Conservation (phyloP, 2,797 vertebrate genomes). For the Threskiornis aethiopicus region DNA sequence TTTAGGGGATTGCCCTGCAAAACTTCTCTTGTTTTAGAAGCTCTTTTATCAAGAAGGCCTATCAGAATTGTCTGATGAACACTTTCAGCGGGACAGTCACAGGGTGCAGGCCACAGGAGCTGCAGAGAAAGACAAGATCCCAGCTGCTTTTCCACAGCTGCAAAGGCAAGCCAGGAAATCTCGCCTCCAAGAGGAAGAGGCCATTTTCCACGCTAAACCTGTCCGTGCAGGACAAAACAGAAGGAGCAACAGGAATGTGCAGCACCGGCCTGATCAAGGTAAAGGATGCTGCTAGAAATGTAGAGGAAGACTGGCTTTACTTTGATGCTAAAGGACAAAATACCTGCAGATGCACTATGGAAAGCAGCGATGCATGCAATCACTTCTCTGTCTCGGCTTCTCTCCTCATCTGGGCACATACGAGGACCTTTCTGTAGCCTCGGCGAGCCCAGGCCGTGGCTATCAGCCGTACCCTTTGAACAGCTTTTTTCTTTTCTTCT, state of each 20-base stretch:
- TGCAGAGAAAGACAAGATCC: background rate
- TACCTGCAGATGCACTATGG: background rate
- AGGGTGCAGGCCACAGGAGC: conserved; percentile 82
- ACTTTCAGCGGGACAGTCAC: conserved; percentile 70
- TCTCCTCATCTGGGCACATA: background rate
- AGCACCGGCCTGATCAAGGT: background rate
- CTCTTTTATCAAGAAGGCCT: no score
- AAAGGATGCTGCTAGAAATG: background rate
- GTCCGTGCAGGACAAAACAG: conserved; percentile 67
- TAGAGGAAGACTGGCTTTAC: background rate
- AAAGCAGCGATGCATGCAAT: background rate
- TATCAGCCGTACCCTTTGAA: background rate
- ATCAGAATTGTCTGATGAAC: background rate
- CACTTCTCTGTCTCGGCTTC: background rate
- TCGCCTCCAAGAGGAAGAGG: conserved; percentile 46
- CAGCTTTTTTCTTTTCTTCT: background rate
- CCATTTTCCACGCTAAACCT: conserved; percentile 76
- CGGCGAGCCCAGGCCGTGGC: background rate
- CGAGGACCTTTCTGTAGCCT: background rate
- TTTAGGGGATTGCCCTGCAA: background rate
- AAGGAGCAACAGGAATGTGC: background rate
- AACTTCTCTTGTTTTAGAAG: background rate
- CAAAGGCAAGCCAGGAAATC: background rate
- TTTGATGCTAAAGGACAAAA: background rate
- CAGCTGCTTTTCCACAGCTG: background rate